Percentiles rank a stretch among this genome's conserved stretches.
Evolutionary conservation across 2,113 vertebrate genomes (phyloP).

Genomic region (Eulemur macaco): DNA sequence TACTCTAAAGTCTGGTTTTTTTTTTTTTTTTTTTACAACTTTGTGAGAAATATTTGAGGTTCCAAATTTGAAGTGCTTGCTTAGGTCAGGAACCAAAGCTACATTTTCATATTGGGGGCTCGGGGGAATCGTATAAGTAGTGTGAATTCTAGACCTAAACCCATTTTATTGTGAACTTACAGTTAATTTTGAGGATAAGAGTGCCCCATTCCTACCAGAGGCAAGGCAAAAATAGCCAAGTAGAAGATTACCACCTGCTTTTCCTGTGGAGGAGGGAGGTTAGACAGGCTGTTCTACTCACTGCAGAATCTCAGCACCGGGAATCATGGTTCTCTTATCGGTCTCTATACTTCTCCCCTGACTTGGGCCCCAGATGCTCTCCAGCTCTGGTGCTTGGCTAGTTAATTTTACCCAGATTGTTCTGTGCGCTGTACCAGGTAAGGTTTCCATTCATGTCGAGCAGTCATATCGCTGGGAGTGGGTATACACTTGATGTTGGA

Average conservation of each 20-base stretch:
- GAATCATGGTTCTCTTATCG: background rate
- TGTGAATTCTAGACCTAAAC: background rate
- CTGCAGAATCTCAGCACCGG: background rate
- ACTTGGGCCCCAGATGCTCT: background rate
- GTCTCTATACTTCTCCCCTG: background rate
- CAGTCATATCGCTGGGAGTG: background rate
- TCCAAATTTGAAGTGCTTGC: background rate
- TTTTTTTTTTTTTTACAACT: background rate
- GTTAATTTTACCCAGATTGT: background rate
- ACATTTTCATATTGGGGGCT: background rate
- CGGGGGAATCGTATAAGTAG: background rate
- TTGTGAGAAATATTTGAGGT: background rate
- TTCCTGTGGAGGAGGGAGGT: background rate
- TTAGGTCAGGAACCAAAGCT: background rate
- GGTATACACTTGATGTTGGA: background rate
- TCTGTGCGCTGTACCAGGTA: background rate
- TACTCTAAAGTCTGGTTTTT: background rate
- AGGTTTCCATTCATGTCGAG: background rate
- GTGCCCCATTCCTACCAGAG: background rate
- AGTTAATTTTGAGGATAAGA: background rate
- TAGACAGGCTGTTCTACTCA: background rate
- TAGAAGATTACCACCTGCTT: background rate
- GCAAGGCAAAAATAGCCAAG: background rate
- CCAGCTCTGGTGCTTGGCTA: background rate
- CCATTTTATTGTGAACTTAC: background rate